Conservation (phyloP, 2,113 vertebrate species). For the Eptesicus fuscus region DNA sequence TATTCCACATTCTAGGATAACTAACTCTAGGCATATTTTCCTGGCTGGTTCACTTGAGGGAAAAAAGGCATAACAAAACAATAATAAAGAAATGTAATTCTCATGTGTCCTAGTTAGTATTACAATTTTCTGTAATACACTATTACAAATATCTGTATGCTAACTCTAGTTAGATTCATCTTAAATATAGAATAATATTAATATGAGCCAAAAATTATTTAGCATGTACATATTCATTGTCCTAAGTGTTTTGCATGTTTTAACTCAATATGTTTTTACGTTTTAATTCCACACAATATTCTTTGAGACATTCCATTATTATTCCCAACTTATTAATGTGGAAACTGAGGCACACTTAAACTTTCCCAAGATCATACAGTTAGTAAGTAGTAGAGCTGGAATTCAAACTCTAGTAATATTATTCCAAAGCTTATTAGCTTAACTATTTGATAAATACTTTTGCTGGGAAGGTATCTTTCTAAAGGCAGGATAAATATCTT, state of each 20-base stretch:
- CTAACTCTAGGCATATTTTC: background rate
- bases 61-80: background rate
- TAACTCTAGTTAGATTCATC: background rate
- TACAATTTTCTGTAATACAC: background rate
- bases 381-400: background rate
- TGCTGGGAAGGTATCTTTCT: background rate
- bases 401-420: background rate
- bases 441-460: slow-evolving; percentile 1
- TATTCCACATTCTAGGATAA: background rate
- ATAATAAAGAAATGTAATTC: background rate
- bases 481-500: background rate
- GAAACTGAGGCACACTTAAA: background rate
- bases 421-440: background rate
- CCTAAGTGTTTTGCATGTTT: background rate
- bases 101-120: background rate
- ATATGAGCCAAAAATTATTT: background rate
- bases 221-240: background rate
- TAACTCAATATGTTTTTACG: background rate
- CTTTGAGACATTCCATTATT: background rate
- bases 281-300: background rate
- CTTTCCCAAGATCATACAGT: background rate
- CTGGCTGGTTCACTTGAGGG: background rate
- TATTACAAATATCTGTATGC: background rate
- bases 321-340: background rate
- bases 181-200: background rate